Conservation (phyloP, 2,797 vertebrate genomes). For the Sebastes itinus region DNA sequence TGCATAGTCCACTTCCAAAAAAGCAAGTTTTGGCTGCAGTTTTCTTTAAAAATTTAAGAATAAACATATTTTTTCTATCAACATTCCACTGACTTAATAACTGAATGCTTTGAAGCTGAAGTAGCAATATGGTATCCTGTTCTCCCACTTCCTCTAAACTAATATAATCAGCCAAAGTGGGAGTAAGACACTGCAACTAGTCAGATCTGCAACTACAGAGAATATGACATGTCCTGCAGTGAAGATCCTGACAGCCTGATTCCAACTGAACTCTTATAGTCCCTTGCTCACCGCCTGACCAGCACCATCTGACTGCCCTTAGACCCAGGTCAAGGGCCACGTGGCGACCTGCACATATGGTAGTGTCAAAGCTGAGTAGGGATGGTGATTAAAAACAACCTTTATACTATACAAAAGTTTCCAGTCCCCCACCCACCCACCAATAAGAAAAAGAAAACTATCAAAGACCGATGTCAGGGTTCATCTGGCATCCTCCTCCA, state of each 20-base stretch:
- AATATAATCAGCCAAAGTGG: neutral
- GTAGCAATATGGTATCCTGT: neutral
- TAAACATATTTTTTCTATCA: neutral
- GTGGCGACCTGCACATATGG: neutral
- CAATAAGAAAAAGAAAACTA: neutral
- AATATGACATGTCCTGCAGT: neutral
- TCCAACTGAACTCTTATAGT: neutral
- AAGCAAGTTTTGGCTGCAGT: neutral
- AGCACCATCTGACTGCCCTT: neutral
- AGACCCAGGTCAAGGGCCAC: neutral
- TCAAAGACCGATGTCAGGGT: neutral
- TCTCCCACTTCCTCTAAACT: neutral
- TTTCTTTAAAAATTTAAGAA: neutral
- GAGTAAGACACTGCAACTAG: neutral
- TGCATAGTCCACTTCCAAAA: neutral
- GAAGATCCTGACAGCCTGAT: neutral
- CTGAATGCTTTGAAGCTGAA: neutral
- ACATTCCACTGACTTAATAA: neutral
- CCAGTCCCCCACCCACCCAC: neutral
- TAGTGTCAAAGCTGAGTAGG: neutral
- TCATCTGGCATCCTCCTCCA: neutral
- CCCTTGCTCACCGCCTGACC: neutral
- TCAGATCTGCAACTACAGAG: neutral
- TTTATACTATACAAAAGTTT: neutral
- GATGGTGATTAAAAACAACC: neutral